phyloP scores from a whole-genome alignment of 1,140 invertebrate species.

The Ostrea edulis region DNA sequence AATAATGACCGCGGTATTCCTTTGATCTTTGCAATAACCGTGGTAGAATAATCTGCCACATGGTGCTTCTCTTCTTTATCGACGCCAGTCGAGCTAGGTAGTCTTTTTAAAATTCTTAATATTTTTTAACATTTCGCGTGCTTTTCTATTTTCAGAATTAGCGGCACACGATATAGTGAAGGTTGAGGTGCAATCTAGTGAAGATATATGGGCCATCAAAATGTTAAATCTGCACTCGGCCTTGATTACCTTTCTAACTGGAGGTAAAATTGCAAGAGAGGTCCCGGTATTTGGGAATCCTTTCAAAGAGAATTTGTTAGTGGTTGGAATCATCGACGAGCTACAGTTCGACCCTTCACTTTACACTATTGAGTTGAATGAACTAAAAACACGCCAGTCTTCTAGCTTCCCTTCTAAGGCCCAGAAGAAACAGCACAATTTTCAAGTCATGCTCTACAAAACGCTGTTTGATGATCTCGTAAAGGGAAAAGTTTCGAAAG shows the following conservation, averaged over 20 bases:
- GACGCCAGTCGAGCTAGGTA: too few relatives aligned
- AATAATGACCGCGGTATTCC: too few relatives aligned
- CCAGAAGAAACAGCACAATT: constrained; percentile 66
- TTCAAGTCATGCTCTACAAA: constrained; percentile 73
- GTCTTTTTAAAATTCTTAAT: too few relatives aligned
- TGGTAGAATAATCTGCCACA: too few relatives aligned
- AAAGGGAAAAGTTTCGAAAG: constrained; percentile 65
- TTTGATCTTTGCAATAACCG: too few relatives aligned
- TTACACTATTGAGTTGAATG: constrained; percentile 67
- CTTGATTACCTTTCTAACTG: constrained; percentile 65
- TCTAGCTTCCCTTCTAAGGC: constrained; percentile 65
- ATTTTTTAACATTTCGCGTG: too few relatives aligned
- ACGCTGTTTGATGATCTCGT: constrained; percentile 74
- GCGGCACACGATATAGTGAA: constrained; percentile 71
- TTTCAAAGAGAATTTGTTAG: constrained; percentile 68
- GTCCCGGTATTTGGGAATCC: constrained; percentile 75
- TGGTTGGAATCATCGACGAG: constrained; percentile 76
- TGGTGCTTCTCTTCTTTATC: too few relatives aligned
- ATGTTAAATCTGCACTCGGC: constrained; percentile 70
- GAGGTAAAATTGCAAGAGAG: constrained; percentile 68
- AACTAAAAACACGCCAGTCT: constrained; percentile 73
- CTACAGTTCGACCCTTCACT: constrained; percentile 71
- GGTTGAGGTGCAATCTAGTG: constrained; percentile 69
- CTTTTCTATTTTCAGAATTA: constrained; percentile 67
- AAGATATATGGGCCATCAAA: constrained; percentile 74